Evolutionary conservation across 2,888 invertebrate species (phyloP).

Genomic region (Pseudococcus viburni): DNA sequence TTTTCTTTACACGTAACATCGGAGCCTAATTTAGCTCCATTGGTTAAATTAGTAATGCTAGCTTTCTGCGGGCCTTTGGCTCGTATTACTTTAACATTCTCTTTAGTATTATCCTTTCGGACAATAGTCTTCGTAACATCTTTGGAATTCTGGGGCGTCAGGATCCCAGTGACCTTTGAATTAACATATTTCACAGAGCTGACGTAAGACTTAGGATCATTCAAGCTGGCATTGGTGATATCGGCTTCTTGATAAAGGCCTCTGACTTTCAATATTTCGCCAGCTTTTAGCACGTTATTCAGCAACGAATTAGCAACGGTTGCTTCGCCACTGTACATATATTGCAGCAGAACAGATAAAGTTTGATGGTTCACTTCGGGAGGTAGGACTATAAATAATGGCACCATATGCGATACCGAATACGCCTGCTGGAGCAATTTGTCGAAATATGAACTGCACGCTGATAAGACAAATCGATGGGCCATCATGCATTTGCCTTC

Average conservation of each 20-base stretch:
- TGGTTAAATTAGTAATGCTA: constrained; percentile 64
- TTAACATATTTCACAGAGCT: constrained; percentile 61
- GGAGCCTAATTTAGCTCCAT: constrained; percentile 60
- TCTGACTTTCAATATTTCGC: constrained; percentile 85
- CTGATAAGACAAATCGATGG: constrained; percentile 87
- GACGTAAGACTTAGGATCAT: constrained; percentile 62
- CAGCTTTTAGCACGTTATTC: constrained; percentile 85
- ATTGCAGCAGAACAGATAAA: constrained; percentile 85
- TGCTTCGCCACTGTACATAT: constrained; percentile 89
- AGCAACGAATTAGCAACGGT: constrained; percentile 89
- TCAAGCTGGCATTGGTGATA: constrained; percentile 70
- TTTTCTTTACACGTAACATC: constrained; percentile 64
- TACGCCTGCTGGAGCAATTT: constrained; percentile 73
- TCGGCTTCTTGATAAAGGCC: constrained; percentile 83
- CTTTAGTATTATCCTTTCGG: constrained; percentile 64
- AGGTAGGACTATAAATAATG: constrained; percentile 80
- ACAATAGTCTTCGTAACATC: constrained; percentile 34
- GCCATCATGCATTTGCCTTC: constrained; percentile 87
- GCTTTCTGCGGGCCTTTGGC: constrained; percentile 52
- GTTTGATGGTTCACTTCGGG: constrained; percentile 86
- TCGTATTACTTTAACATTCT: constrained; percentile 60
- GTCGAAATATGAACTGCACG: constrained; percentile 81
- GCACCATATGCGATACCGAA: constrained; percentile 70
- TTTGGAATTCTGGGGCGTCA: constrained; percentile 61
- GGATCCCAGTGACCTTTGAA: constrained; percentile 61